Evolutionary conservation across 2,797 vertebrate species (phyloP).

Genomic region (Phoxinus dragarum): DNA sequence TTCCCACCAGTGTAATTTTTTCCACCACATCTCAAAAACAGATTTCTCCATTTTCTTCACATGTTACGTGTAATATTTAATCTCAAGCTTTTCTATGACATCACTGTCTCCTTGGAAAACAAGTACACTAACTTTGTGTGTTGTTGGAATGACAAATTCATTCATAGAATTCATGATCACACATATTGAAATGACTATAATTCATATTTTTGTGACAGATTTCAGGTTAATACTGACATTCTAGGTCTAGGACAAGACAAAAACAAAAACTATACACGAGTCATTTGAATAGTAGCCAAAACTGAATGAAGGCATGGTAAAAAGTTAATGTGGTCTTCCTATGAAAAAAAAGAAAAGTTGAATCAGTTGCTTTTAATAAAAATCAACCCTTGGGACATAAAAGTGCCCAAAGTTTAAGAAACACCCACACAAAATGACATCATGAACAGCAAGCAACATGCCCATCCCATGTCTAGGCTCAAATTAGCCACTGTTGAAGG

Average conservation of each 20-base stretch:
- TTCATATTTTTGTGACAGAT: background rate
- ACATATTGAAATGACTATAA: background rate
- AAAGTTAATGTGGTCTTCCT: background rate
- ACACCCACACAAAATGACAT: slow-evolving; percentile 34
- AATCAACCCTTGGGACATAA: background rate
- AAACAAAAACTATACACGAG: background rate
- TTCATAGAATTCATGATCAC: background rate
- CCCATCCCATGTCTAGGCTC: slow-evolving; percentile 28
- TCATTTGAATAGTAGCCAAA: background rate
- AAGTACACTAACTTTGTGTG: background rate
- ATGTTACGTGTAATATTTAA: background rate
- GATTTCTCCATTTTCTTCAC: background rate
- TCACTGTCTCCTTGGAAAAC: background rate
- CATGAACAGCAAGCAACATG: slow-evolving; percentile 17
- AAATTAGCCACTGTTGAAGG: slow-evolving; percentile 31
- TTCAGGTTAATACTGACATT: background rate
- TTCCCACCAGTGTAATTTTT: no score
- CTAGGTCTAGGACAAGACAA: background rate
- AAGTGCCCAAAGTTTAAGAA: slow-evolving; percentile 2
- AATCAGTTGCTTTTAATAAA: background rate
- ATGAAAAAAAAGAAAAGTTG: background rate
- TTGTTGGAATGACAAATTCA: background rate
- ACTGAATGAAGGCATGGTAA: no score
- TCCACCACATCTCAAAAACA: background rate
- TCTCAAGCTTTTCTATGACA: background rate